A percentile compares a stretch with the other conserved stretches of the same genome.
Evolutionary conservation across 2,113 vertebrate species (phyloP).

Genomic region (Herpetotheres cachinnans): DNA sequence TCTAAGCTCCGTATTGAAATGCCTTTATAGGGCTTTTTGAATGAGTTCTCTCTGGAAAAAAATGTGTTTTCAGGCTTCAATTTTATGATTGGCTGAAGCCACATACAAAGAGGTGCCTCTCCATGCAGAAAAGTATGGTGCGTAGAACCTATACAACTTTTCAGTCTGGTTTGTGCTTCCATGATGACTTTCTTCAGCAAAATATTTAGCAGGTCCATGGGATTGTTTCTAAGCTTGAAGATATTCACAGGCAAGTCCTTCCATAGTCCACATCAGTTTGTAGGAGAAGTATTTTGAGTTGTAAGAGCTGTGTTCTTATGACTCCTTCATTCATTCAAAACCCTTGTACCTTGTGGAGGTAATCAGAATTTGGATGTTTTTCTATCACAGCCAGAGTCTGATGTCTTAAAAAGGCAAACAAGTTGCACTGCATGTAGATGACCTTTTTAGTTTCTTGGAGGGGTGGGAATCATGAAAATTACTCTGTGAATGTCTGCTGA

Average conservation of each 20-base stretch:
- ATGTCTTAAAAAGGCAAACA: not conserved
- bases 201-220: not conserved
- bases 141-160: not conserved
- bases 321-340: not conserved
- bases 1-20: not conserved
- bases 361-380: not conserved
- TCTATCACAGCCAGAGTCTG: not conserved
- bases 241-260: not conserved
- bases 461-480: not conserved
- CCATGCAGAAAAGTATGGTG: accelerated
- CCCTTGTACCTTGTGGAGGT: not conserved
- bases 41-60: not conserved
- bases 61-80: not conserved
- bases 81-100: not conserved
- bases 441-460: not conserved
- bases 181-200: not conserved
- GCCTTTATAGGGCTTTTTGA: not conserved
- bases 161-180: not conserved
- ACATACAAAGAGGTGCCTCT: not conserved
- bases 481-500: not conserved
- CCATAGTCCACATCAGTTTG: not conserved
- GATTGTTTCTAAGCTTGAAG: not conserved
- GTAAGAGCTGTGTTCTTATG: not conserved
- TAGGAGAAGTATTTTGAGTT: not conserved
- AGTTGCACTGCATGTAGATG: not conserved